Percentiles rank a stretch among this genome's conserved stretches.
Evolutionary conservation across 2,888 invertebrate genomes (phyloP).

Genomic region (Leptothorax acervorum): DNA sequence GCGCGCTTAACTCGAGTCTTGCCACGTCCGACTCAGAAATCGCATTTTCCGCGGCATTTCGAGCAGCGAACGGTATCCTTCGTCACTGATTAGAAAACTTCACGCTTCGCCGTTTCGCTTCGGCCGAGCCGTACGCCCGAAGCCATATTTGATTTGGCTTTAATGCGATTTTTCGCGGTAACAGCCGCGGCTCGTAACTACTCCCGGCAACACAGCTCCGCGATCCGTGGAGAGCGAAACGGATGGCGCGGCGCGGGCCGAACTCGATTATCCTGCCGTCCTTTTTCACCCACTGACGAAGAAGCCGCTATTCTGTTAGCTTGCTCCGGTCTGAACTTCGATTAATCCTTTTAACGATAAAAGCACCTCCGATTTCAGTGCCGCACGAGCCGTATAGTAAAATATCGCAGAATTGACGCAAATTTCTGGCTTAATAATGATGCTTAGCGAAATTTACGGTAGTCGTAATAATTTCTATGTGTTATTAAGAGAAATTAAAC

Average conservation of each 20-base stretch:
- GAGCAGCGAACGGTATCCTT: neutral
- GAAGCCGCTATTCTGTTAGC: slow-evolving; percentile 44
- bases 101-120: slow-evolving; percentile 35
- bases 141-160: slow-evolving; percentile 71
- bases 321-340: slow-evolving; percentile 5
- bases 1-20: slow-evolving; percentile 8
- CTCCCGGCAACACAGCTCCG: slow-evolving; percentile 58
- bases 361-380: slow-evolving; percentile 43
- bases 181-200: slow-evolving; percentile 65
- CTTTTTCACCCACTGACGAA: slow-evolving; percentile 25
- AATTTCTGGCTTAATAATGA: neutral
- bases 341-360: slow-evolving; percentile 60
- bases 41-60: slow-evolving; percentile 19
- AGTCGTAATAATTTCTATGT: neutral
- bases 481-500: neutral
- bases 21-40: slow-evolving; percentile 38
- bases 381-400: neutral
- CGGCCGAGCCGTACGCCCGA: slow-evolving; percentile 10
- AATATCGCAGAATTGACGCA: neutral
- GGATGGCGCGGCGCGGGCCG: slow-evolving; percentile 24
- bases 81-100: slow-evolving; percentile 49
- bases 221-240: slow-evolving; percentile 24
- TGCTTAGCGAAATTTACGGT: neutral
- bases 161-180: slow-evolving; percentile 70
- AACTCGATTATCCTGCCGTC: slow-evolving; percentile 70